Conservation (phyloP, 35 echinoderm and acorn worm genomes). For the Holothuria glaberrima region DNA sequence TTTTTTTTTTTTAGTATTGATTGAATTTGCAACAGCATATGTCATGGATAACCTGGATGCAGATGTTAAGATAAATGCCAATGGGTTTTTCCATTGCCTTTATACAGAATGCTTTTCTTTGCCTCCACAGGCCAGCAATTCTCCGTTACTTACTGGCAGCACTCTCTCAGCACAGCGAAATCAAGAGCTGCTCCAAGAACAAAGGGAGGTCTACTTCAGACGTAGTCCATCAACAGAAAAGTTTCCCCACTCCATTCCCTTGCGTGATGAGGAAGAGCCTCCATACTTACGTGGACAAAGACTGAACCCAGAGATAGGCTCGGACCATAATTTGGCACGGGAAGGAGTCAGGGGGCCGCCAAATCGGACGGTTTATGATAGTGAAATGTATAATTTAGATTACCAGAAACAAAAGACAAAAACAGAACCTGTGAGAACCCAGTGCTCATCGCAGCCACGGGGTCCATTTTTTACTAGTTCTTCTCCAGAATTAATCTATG, state of each 20-base stretch:
- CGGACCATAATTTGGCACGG: conserved; percentile 42
- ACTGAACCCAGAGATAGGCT: conserved; percentile 62
- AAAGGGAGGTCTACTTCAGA: conserved; percentile 64
- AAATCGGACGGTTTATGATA: conserved; percentile 90
- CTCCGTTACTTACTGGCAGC: conserved; percentile 59
- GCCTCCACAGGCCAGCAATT: conserved; percentile 64
- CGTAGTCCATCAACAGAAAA: conserved; percentile 80
- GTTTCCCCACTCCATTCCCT: conserved; percentile 73
- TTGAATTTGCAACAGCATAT: too few species aligned
- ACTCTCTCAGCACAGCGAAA: conserved; percentile 68
- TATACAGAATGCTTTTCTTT: not conserved
- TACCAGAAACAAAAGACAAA: conserved; percentile 56
- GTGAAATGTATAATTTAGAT: conserved; percentile 68
- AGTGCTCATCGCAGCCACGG: not conserved
- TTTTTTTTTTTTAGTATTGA: too few species aligned
- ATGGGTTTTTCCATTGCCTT: not conserved
- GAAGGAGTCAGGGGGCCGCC: conserved; percentile 84
- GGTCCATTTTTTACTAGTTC: conserved; percentile 23
- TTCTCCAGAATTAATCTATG: conserved; percentile 59
- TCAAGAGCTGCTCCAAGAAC: conserved; percentile 72
- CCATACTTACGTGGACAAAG: conserved; percentile 55
- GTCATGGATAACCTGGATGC: not conserved
- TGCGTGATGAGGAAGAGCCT: conserved; percentile 79
- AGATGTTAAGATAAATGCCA: not conserved
- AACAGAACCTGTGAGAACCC: conserved; percentile 40